Evolutionary conservation across 2,888 invertebrate genomes (phyloP).

Genomic region (Hirtodrosophila confusa): DNA sequence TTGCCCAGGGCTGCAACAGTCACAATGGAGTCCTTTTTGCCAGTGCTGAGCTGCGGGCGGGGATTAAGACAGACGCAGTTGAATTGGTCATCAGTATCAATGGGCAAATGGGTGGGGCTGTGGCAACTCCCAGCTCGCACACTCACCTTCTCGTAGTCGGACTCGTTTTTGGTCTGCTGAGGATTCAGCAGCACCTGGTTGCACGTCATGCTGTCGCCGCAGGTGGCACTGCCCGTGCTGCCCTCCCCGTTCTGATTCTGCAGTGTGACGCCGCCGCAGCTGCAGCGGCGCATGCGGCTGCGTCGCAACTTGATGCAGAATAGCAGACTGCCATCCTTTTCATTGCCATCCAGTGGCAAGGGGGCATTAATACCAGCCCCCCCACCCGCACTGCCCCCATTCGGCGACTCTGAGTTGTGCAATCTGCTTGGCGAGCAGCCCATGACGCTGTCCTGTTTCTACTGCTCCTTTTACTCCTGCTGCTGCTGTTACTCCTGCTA

Average conservation of each 20-base stretch:
- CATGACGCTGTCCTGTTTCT: conserved; percentile 59
- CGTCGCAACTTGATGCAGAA: conserved; percentile 83
- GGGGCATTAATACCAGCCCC: conserved; percentile 41
- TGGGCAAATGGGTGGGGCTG: conserved; percentile 2
- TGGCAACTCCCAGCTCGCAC: neutral
- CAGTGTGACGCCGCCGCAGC: conserved; percentile 70
- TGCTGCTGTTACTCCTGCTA: neutral
- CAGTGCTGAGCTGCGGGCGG: conserved; percentile 79
- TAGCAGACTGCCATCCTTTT: conserved; percentile 81
- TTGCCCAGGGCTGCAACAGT: conserved; percentile 83
- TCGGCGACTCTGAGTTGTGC: conserved; percentile 51
- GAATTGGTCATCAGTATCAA: conserved; percentile 23
- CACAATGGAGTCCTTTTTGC: conserved; percentile 84
- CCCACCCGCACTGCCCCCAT: conserved; percentile 13
- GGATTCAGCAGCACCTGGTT: conserved; percentile 83
- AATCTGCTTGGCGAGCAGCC: conserved; percentile 79
- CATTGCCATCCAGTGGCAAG: conserved; percentile 62
- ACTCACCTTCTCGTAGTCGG: conserved; percentile 83
- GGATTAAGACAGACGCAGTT: conserved; percentile 21
- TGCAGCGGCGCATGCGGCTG: conserved; percentile 77
- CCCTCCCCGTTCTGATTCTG: conserved; percentile 80
- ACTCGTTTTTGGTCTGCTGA: conserved; percentile 81
- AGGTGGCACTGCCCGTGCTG: conserved; percentile 68
- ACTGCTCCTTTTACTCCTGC: conserved; percentile 10
- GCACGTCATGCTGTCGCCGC: conserved; percentile 77